Evolutionary conservation across 1,140 invertebrate genomes (phyloP), one percentile per base, ranked within the genome.

Genomic region (Dinothrombium tinctorium): DNA sequence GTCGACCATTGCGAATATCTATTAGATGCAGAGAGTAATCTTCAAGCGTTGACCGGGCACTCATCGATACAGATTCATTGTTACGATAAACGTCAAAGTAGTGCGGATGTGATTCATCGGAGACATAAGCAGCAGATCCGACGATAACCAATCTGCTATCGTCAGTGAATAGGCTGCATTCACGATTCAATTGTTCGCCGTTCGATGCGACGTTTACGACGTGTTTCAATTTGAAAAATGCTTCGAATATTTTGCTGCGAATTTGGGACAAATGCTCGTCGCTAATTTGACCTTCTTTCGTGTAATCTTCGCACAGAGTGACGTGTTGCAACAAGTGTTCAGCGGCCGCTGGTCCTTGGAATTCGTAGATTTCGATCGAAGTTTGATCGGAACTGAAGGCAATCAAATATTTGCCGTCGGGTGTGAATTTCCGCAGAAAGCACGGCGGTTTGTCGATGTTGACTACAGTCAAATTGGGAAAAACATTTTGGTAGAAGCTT

Each of bases 101-200:
- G 50, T 72, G 65, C 19, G 76, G 74, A 45, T 74, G 61, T 11
- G 78, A 59, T 33, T 86, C 78, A 52, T 84, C 78, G 24, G 74
- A 72, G 43, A 84, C 73, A 53, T 72, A 75, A 26, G 69, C 70
- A 42, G 83, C 79, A 1, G 83, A 86, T 0, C 81, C 86, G 15
- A 92, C 74, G 50, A 92, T 77, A 0, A 90, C 77, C 37, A 44
- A 51, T 29, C 48, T 38, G 35, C 39, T 44, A 64, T 92, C 76
- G 50, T 90, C 82, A 21, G 81, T 83, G 57, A 95, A 95, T 4
- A 96, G 59, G 60, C 83, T 90, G 55, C 87, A 96, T 59, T 96
- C 89, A 50, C 87, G 64, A 56, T 94, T 92, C 23, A 95, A 58
- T 57, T 82, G 76, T 51, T 82, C 75, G 20, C 45, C 70, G 56